Evolutionary conservation across 1,140 invertebrate genomes (phyloP).

Genomic region (Cecropterus lyciades): DNA sequence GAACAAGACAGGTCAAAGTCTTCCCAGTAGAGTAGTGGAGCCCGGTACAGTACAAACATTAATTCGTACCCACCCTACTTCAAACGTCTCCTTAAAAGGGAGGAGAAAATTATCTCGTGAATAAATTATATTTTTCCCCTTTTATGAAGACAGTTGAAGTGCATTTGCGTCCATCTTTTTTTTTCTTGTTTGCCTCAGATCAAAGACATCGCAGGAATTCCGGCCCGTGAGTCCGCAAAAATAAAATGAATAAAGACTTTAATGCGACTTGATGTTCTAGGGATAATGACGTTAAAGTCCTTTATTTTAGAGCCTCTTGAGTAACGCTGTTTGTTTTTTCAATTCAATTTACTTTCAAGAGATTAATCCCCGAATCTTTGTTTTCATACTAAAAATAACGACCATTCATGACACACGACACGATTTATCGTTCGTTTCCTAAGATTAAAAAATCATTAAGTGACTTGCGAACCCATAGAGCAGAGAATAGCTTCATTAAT

Average conservation of each 20-base stretch:
- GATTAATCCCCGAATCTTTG: neutral
- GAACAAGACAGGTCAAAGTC: slow-evolving; percentile 55
- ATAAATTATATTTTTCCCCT: slow-evolving; percentile 83
- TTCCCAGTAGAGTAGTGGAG: slow-evolving; percentile 50
- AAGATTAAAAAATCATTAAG: neutral
- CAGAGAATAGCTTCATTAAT: slow-evolving; percentile 1
- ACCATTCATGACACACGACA: neutral
- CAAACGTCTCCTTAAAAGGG: slow-evolving; percentile 73
- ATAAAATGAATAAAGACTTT: slow-evolving; percentile 80
- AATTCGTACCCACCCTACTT: slow-evolving; percentile 67
- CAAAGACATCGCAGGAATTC: slow-evolving; percentile 79
- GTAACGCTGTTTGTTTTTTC: slow-evolving; percentile 64
- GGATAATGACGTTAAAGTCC: slow-evolving; percentile 74
- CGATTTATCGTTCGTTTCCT: neutral
- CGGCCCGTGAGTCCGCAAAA: slow-evolving; percentile 72
- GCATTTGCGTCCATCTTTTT: slow-evolving; percentile 80
- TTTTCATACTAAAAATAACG: neutral
- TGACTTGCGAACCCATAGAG: neutral
- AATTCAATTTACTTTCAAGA: slow-evolving; percentile 62
- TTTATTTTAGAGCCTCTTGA: slow-evolving; percentile 59
- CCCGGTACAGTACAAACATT: slow-evolving; percentile 64
- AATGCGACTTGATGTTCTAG: slow-evolving; percentile 77
- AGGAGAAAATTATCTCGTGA: slow-evolving; percentile 83
- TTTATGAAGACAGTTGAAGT: slow-evolving; percentile 82
- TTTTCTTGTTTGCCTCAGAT: slow-evolving; percentile 74